Conservation (phyloP, 2,113 vertebrate genomes). For the Alaudala cheleensis region DNA sequence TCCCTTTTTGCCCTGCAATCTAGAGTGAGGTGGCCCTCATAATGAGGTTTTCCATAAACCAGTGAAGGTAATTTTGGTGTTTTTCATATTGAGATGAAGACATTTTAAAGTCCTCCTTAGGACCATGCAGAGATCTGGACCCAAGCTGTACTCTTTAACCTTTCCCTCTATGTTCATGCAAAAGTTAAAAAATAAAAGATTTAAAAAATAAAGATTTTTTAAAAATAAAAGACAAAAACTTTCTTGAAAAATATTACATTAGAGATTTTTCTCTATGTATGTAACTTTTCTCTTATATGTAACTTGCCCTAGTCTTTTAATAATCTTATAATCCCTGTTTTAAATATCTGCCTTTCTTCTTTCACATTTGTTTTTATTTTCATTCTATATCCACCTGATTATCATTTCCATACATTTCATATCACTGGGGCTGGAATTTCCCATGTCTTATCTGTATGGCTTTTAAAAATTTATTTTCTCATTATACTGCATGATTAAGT, state of each 20-base stretch:
- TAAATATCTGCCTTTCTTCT: background rate
- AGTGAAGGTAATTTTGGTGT: background rate
- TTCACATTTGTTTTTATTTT: constrained; percentile 38
- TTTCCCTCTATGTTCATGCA: background rate
- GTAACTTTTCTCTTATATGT: background rate
- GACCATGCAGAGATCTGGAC: background rate
- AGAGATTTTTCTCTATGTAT: background rate
- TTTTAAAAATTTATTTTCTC: background rate
- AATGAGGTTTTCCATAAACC: background rate
- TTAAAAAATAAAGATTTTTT: no score
- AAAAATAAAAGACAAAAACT: background rate
- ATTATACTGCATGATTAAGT: constrained; percentile 19
- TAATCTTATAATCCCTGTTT: background rate
- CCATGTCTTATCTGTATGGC: constrained; percentile 34
- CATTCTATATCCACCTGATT: background rate
- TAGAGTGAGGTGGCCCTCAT: background rate
- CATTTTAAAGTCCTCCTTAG: background rate
- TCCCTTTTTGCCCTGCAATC: background rate
- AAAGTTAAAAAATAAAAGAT: background rate
- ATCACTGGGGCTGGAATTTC: constrained; percentile 34
- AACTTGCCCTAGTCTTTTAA: background rate
- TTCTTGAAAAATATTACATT: background rate
- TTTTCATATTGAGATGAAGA: background rate
- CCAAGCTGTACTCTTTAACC: background rate
- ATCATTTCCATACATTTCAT: background rate